Conservation (phyloP, 1,140 invertebrate species). For the Orchestia grillus region DNA sequence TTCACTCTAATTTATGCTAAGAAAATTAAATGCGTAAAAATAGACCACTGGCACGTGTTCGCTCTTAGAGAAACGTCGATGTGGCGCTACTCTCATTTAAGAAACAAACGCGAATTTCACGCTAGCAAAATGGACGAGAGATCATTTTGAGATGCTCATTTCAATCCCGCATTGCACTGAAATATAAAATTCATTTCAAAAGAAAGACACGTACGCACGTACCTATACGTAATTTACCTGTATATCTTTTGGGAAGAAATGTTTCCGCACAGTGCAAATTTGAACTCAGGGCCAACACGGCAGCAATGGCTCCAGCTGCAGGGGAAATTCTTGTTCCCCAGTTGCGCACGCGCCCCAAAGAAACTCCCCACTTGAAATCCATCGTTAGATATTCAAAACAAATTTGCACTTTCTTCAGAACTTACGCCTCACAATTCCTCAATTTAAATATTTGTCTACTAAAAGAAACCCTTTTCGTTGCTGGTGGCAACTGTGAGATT, state of each 20-base stretch:
- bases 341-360: not conserved
- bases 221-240: too few species aligned
- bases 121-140: too few species aligned
- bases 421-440: conserved; percentile 28
- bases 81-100: too few species aligned
- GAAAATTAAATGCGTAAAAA: too few species aligned
- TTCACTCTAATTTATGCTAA: too few species aligned
- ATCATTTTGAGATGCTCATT: too few species aligned
- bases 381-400: conserved; percentile 56
- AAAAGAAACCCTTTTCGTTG: conserved; percentile 17
- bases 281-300: not conserved
- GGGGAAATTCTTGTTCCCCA: not conserved
- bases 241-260: not conserved
- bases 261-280: not conserved
- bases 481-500: not conserved
- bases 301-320: not conserved
- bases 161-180: too few species aligned
- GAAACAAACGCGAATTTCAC: too few species aligned
- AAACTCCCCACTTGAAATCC: not conserved
- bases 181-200: too few species aligned
- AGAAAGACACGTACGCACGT: too few species aligned
- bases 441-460: conserved; percentile 50
- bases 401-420: conserved; percentile 54
- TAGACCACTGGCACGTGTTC: too few species aligned
- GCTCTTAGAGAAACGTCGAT: too few species aligned